Conservation (phyloP, 2,113 vertebrate species). For the Callithrix jacchus region DNA sequence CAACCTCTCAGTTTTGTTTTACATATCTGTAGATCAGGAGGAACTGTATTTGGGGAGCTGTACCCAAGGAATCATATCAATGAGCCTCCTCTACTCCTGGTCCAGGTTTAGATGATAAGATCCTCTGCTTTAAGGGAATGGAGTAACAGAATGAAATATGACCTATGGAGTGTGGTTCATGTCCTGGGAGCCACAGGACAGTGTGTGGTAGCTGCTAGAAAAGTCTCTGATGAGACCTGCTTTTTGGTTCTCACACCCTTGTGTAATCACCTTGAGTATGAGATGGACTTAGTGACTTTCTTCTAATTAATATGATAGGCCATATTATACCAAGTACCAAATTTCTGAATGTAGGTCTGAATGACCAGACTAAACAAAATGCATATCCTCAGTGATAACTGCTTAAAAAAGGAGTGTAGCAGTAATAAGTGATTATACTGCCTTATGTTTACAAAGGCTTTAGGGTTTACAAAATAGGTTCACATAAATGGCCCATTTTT, state of each 20-base stretch:
- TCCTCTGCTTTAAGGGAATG: not conserved
- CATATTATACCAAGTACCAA: not conserved
- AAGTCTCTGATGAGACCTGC: not conserved
- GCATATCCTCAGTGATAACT: not conserved
- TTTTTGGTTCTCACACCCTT: not conserved
- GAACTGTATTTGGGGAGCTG: not conserved
- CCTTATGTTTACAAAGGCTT: constrained; percentile 17
- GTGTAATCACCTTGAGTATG: not conserved
- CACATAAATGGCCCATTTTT: constrained; percentile 36
- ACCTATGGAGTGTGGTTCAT: not conserved
- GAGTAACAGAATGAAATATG: not conserved
- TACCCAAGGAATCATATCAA: not conserved
- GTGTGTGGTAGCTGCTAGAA: not conserved
- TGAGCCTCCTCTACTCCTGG: not conserved
- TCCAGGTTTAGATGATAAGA: not conserved
- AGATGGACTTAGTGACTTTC: not conserved
- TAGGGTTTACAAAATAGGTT: constrained; percentile 42
- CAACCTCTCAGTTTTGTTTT: not conserved
- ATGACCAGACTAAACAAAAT: not conserved
- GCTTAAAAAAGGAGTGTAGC: not conserved
- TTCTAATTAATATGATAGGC: not conserved
- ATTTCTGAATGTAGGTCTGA: constrained; percentile 1
- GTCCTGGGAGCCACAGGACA: not conserved
- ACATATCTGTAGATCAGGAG: not conserved
- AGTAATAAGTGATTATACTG: not conserved